These are phyloP conservation scores for Dasysyrphus tricinctus DNA, from an alignment of 2,888 invertebrate genomes.

Conservation along the genomic window DNA sequence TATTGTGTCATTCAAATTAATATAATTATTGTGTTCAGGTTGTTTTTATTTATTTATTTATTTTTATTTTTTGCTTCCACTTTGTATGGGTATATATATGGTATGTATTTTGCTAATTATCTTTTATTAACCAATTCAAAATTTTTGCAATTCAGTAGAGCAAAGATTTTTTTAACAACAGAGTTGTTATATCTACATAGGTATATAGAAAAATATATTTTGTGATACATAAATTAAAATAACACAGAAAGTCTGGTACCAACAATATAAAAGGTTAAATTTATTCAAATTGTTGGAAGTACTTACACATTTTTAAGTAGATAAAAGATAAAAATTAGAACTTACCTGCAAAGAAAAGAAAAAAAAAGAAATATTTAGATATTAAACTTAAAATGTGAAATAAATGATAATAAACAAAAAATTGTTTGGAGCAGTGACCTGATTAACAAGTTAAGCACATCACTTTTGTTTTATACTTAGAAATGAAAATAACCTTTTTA, in stretches of 20 bases:
- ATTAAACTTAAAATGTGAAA: not conserved
- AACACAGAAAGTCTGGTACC: not conserved
- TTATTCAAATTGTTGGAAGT: not conserved
- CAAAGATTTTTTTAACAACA: conserved; percentile 9
- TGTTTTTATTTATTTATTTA: conserved; percentile 20
- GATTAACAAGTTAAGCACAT: no score
- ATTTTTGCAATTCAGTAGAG: conserved; percentile 11
- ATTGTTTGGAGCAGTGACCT: no score
- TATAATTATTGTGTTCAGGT: conserved; percentile 28
- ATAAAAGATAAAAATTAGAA: not conserved
- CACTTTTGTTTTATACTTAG: no score
- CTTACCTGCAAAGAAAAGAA: conserved; percentile 30
- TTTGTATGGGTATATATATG: no score
- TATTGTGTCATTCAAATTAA: conserved; percentile 31
- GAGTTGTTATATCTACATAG: not conserved
- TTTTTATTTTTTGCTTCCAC: not conserved
- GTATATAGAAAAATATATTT: not conserved
- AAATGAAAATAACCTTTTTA: no score
- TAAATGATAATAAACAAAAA: no score
- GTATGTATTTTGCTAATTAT: conserved; percentile 1
- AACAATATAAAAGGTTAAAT: not conserved
- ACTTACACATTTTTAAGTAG: not conserved
- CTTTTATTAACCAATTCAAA: not conserved
- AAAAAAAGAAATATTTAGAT: not conserved
- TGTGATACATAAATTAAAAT: not conserved